Percentiles rank a stretch among this genome's conserved stretches.
These are phyloP conservation scores for Setophaga kirtlandii DNA, from an alignment of 2,113 vertebrate genomes.

Conservation along the genomic window DNA sequence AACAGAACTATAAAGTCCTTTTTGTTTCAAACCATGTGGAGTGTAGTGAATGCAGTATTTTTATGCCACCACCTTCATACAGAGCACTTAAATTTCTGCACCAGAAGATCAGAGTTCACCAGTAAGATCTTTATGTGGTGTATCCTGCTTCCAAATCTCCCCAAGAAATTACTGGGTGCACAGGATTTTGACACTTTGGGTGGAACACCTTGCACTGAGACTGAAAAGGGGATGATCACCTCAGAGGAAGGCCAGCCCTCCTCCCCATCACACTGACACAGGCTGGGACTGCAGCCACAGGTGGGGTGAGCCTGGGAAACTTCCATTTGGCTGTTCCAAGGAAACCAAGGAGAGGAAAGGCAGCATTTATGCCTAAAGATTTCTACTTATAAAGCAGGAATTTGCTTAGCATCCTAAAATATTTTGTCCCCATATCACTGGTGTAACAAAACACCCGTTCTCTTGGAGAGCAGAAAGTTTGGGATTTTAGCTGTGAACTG, in stretches of 20 bases:
- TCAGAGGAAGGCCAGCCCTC: not conserved
- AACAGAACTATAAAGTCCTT: not conserved
- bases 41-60: not conserved
- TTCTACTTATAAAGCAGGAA: not conserved
- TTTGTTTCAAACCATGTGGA: not conserved
- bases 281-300: not conserved
- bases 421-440: not conserved
- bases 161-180: not conserved
- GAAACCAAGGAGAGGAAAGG: not conserved
- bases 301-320: not conserved
- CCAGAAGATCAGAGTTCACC: not conserved
- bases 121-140: not conserved
- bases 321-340: not conserved
- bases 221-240: rapidly evolving
- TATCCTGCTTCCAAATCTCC: not conserved
- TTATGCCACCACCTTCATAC: rapidly evolving
- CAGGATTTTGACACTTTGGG: not conserved
- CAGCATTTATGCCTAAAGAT: not conserved
- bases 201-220: not conserved
- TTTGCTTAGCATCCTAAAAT: not conserved
- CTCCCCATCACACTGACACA: not conserved
- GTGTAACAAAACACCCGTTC: not conserved
- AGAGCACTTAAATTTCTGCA: not conserved
- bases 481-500: not conserved
- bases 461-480: not conserved